Percentiles rank a stretch among this genome's conserved stretches.
phyloP scores from a whole-genome alignment of 2,113 vertebrate genomes.

The Vireo altiloquus region DNA sequence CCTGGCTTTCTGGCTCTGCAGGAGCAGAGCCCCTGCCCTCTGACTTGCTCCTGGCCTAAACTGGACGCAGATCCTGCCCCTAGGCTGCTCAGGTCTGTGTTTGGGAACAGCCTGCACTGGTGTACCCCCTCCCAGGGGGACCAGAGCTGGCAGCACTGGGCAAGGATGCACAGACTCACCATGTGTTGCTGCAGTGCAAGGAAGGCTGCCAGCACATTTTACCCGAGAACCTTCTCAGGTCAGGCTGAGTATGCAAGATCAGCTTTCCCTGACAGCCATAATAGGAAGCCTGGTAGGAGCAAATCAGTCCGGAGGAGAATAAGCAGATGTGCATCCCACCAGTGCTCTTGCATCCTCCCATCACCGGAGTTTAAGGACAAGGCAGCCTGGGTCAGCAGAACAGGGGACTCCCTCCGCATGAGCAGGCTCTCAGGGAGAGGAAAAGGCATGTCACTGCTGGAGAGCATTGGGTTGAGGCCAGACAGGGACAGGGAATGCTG shows the following conservation, averaged over 20 bases:
- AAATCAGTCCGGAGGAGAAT: neutral
- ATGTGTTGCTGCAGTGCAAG: neutral
- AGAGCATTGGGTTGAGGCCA: rapidly evolving
- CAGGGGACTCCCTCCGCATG: rapidly evolving
- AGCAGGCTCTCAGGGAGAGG: neutral
- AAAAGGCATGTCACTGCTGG: neutral
- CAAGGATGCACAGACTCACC: neutral
- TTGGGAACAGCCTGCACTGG: neutral
- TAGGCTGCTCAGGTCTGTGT: neutral
- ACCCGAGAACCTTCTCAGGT: neutral
- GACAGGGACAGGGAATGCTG: neutral
- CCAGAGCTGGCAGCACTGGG: rapidly evolving
- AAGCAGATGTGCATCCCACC: neutral
- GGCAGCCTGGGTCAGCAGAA: neutral
- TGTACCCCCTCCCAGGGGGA: neutral
- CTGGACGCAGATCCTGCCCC: neutral
- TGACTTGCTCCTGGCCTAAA: neutral
- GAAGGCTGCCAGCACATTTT: neutral
- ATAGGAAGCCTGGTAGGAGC: neutral
- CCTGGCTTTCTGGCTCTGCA: neutral
- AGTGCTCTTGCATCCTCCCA: neutral
- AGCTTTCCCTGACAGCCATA: neutral
- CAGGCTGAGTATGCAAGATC: neutral
- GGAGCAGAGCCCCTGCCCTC: neutral
- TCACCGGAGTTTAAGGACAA: neutral